Evolutionary conservation across 23 tunicate genomes (phyloP).

Genomic region (Styela clava): DNA sequence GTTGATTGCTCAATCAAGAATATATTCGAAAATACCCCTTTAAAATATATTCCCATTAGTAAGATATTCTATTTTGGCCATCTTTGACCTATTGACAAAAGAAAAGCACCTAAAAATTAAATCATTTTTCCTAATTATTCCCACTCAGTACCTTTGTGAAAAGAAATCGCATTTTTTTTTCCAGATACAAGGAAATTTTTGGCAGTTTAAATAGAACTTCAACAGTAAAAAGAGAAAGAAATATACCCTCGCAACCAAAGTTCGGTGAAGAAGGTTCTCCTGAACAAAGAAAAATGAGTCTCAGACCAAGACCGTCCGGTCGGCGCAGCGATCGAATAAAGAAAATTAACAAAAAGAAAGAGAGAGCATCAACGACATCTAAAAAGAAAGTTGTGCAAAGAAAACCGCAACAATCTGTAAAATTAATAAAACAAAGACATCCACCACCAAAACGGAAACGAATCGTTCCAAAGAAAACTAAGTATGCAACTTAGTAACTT

Average conservation of each 20-base stretch:
- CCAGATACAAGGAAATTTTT: constrained; percentile 29
- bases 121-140: no score
- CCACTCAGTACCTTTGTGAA: no score
- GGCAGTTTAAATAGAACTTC: neutral
- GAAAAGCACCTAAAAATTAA: no score
- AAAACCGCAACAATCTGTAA: neutral
- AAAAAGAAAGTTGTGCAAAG: neutral
- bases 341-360: constrained; percentile 21
- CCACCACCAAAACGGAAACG: neutral
- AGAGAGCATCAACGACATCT: neutral
- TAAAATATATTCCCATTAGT: no score
- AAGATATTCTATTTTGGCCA: no score
- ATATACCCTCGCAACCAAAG: neutral
- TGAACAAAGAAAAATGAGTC: neutral
- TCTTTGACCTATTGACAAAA: no score
- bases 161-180: no score
- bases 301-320: neutral
- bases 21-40: no score
- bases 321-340: constrained; percentile 19
- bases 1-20: no score
- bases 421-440: neutral
- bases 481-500: no score
- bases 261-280: neutral
- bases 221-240: neutral
- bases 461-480: constrained; percentile 1